These are phyloP conservation scores for Cephalotes varians DNA, from an alignment of 2,888 invertebrate species.

Conservation along the genomic window DNA sequence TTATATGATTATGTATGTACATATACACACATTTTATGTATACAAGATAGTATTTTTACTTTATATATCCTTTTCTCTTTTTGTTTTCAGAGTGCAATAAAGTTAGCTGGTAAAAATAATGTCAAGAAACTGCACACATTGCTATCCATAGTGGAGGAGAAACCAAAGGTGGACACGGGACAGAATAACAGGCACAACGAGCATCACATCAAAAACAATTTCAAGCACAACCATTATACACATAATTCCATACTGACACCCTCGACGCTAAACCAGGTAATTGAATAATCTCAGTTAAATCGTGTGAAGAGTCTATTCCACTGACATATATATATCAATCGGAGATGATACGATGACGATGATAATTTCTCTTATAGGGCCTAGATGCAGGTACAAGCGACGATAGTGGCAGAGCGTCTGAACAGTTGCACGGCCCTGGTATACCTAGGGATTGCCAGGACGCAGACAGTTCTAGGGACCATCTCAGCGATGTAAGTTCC, in stretches of 20 bases:
- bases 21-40: not conserved
- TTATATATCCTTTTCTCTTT: slow-evolving; percentile 51
- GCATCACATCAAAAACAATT: slow-evolving; percentile 85
- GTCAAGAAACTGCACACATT: slow-evolving; percentile 87
- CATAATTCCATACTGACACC: slow-evolving; percentile 86
- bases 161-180: slow-evolving; percentile 88
- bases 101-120: slow-evolving; percentile 88
- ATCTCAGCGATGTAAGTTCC: slow-evolving; percentile 93
- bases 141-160: slow-evolving; percentile 87
- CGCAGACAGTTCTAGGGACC: slow-evolving; percentile 93
- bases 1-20: not conserved
- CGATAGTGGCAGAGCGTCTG: slow-evolving; percentile 94
- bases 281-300: slow-evolving; percentile 9
- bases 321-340: not conserved
- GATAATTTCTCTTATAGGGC: slow-evolving; percentile 86
- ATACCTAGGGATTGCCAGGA: slow-evolving; percentile 87
- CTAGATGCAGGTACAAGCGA: slow-evolving; percentile 94
- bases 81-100: slow-evolving; percentile 87
- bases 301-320: not conserved
- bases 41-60: not conserved
- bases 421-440: slow-evolving; percentile 91
- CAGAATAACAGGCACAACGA: slow-evolving; percentile 87
- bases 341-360: not conserved
- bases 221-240: slow-evolving; percentile 85
- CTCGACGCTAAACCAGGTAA: slow-evolving; percentile 84